Conservation (phyloP, 2,888 invertebrate genomes). For the Cylloceria caligata region DNA sequence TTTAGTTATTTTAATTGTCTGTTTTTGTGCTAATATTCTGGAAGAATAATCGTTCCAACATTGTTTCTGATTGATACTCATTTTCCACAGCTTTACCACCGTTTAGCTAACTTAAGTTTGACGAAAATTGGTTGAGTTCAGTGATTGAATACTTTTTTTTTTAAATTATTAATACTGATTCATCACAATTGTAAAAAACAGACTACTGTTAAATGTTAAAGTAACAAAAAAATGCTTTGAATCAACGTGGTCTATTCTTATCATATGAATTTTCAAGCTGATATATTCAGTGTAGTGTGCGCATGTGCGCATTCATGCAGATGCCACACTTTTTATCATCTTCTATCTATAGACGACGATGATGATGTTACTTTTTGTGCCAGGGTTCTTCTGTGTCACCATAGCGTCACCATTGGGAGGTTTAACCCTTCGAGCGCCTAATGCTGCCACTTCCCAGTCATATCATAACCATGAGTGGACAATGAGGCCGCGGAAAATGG, state of each 20-base stretch:
- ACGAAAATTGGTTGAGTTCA: not conserved
- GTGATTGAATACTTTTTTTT: not conserved
- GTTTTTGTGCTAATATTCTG: not conserved
- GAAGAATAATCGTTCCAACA: not conserved
- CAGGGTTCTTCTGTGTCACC: conserved; percentile 1
- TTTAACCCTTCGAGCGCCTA: conserved; percentile 52
- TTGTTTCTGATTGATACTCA: not conserved
- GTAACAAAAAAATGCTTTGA: too few relatives aligned
- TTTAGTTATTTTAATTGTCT: not conserved
- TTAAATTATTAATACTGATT: not conserved
- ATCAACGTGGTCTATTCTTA: not conserved
- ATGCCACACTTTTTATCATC: conserved; percentile 31
- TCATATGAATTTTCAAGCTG: not conserved
- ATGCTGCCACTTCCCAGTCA: conserved; percentile 54
- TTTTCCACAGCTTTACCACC: not conserved
- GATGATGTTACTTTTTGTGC: conserved; percentile 52
- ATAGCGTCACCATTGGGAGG: conserved; percentile 40
- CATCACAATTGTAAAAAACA: not conserved
- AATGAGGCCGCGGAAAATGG: conserved; percentile 52
- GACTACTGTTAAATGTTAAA: not conserved
- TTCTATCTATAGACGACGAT: conserved; percentile 36
- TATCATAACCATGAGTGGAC: conserved; percentile 64
- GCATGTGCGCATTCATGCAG: not conserved
- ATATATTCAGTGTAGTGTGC: not conserved
- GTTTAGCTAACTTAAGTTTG: not conserved